Conservation (phyloP, 2,888 invertebrate species). For the Drosophila nr. perissopoda region DNA sequence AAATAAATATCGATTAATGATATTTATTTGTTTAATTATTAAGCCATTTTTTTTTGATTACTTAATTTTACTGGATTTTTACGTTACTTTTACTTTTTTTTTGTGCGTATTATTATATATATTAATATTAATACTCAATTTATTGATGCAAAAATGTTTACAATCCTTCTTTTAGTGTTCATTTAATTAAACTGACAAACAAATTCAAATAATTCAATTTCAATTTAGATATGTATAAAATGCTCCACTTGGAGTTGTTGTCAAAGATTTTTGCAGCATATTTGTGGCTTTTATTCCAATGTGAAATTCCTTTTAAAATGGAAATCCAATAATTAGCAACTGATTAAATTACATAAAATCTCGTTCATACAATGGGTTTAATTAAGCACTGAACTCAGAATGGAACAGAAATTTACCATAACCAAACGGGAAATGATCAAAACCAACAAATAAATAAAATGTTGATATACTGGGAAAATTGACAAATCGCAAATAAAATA, state of each 20-base stretch:
- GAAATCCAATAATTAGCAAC: slow-evolving; percentile 37
- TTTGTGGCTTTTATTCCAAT: slow-evolving; percentile 25
- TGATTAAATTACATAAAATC: slow-evolving; percentile 47
- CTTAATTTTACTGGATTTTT: neutral
- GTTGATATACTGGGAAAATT: slow-evolving; percentile 30
- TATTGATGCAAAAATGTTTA: slow-evolving; percentile 1
- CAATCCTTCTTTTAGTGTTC: slow-evolving; percentile 1
- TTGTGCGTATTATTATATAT: neutral
- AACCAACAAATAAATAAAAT: slow-evolving; percentile 49
- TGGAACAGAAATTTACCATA: slow-evolving; percentile 30
- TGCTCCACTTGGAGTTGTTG: neutral
- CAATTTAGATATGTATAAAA: neutral
- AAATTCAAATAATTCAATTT: slow-evolving; percentile 9
- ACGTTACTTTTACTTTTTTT: too few relatives aligned
- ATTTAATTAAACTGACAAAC: slow-evolving; percentile 29
- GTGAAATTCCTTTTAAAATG: slow-evolving; percentile 31
- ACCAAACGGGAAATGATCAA: slow-evolving; percentile 46
- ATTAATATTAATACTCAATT: neutral
- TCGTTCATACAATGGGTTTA: slow-evolving; percentile 43
- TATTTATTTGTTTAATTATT: neutral
- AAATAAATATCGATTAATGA: too few relatives aligned
- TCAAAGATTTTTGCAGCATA: slow-evolving; percentile 8
- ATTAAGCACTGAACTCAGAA: slow-evolving; percentile 49
- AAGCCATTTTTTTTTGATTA: neutral
- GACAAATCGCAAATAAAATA: slow-evolving; percentile 31